Evolutionary conservation across 1,140 invertebrate species (phyloP).

Genomic region (Ectropis grisescens): DNA sequence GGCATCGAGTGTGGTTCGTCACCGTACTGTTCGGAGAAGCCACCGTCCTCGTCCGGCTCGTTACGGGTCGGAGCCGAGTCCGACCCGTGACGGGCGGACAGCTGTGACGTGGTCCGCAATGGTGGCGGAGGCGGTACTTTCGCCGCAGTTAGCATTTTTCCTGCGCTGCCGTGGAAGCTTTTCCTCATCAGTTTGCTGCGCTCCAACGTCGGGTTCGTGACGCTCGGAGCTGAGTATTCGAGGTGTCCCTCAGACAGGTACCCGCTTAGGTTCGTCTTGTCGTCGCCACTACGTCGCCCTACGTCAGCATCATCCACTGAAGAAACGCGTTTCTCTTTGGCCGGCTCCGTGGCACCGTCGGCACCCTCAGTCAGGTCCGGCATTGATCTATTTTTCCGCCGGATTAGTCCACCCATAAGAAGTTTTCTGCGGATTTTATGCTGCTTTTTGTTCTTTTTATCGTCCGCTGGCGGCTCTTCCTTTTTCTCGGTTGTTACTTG

Average conservation of each 20-base stretch:
- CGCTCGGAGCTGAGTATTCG: constrained; percentile 74
- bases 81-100: constrained; percentile 75
- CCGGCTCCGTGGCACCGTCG: constrained; percentile 57
- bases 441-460: constrained; percentile 87
- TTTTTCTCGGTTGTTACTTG: constrained; percentile 75
- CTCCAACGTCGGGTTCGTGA: constrained; percentile 85
- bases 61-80: constrained; percentile 65
- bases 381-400: constrained; percentile 91
- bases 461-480: constrained; percentile 74
- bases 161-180: constrained; percentile 87
- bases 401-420: constrained; percentile 89
- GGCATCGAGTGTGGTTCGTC: constrained; percentile 77
- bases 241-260: constrained; percentile 90
- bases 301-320: constrained; percentile 83
- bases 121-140: constrained; percentile 91
- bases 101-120: constrained; percentile 86
- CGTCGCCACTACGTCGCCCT: constrained; percentile 73
- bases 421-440: constrained; percentile 91
- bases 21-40: constrained; percentile 64
- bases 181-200: constrained; percentile 90
- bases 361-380: constrained; percentile 86
- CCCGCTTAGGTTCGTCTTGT: constrained; percentile 78
- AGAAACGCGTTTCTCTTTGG: constrained; percentile 62
- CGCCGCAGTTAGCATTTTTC: constrained; percentile 82
- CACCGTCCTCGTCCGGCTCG: constrained; percentile 56